Evolutionary conservation across 2,888 invertebrate species (phyloP), one percentile per base, ranked within the genome.

Genomic region (Diplolepis rosae): DNA sequence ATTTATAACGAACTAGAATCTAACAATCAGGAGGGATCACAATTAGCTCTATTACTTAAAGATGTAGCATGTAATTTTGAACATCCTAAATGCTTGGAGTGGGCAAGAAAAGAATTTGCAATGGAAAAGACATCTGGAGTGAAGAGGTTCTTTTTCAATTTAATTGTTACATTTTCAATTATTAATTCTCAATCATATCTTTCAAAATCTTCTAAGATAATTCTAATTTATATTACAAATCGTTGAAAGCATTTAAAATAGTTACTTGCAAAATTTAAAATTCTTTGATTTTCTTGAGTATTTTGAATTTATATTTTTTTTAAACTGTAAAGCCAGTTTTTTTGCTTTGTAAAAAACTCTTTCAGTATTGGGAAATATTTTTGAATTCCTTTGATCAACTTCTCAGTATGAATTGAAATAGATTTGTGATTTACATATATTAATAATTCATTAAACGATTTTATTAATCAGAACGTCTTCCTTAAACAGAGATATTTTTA

Each of bases 61-160:
- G 76, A 80, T 71, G 76, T 85, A 54, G 86, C 84, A 4, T 86
- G 84, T 32, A 66, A 69, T 28, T 84, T 84, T 61, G 84, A 85
- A 51, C 77, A 83, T 68, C 69, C 80, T 0, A 79, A 80, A 39
- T 87, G 86, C 24, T 70, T 82, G 5, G 77, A 76, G 4, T 85
- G 84, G 85, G 77, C 81, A 0, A 83, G 69, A 75, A 67, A 73
- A 52, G 69, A 77, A 72, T 75, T 76, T 76, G 51, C 74, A 48
- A 50, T 27, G 15, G 28, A 2, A 28, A 39, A 39, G 27, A 18
- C 11, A 24, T 30, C 75, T 70, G 69, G 66, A 70, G 61, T 72
- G 45, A 50, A 75, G 18, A 66, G 50, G 50, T 50, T n/a, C n/a
- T n/a, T n/a, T n/a, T n/a, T n/a, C n/a, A n/a, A n/a, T n/a, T n/a